Conservation (phyloP, 2,888 invertebrate species). For the Nemotelus nigrinus region DNA sequence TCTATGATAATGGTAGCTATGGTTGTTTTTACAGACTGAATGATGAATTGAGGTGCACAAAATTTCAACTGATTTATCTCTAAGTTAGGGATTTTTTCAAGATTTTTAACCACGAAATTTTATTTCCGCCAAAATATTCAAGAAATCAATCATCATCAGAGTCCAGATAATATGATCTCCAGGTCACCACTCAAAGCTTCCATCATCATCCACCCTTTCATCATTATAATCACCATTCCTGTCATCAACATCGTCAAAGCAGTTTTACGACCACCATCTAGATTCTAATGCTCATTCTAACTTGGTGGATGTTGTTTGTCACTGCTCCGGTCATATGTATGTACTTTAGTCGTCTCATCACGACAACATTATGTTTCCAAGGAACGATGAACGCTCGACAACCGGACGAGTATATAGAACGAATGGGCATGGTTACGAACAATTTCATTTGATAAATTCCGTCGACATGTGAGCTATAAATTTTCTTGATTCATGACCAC, state of each 20-base stretch:
- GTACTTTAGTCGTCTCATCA: no score
- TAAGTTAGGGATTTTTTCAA: no score
- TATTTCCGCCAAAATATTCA: no score
- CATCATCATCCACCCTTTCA: background rate
- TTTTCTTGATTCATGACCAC: conserved; percentile 51
- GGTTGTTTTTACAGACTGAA: conserved; percentile 9
- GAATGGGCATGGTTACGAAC: conserved; percentile 13
- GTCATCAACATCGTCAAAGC: conserved; percentile 21
- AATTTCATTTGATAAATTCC: conserved; percentile 52
- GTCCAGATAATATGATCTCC: background rate
- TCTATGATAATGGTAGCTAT: background rate
- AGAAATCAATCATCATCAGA: background rate
- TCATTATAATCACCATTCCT: background rate
- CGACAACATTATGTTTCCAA: no score
- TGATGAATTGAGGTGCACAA: background rate
- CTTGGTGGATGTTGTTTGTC: background rate
- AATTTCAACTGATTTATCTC: no score
- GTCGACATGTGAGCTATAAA: conserved; percentile 52
- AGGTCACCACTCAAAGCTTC: background rate
- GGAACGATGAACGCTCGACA: background rate
- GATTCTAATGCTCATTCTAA: conserved; percentile 31
- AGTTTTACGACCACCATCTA: conserved; percentile 29
- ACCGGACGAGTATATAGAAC: conserved; percentile 12
- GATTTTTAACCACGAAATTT: no score
- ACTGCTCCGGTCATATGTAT: no score